phyloP scores from a whole-genome alignment of 2,113 vertebrate species.

The Myodes glareolus region DNA sequence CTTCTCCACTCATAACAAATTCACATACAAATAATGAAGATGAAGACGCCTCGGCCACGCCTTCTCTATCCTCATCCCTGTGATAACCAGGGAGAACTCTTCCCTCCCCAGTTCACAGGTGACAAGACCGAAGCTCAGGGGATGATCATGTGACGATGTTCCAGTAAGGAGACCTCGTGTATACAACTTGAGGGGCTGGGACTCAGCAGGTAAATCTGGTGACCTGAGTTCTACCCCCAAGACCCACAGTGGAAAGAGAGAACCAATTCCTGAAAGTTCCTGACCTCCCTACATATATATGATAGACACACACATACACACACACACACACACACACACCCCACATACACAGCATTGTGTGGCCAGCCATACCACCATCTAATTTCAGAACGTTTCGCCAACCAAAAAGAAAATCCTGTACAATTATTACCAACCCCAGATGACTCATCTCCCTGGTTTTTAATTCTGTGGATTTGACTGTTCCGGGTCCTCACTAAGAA shows the following conservation, averaged over 20 bases:
- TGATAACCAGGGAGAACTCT: too few relatives aligned
- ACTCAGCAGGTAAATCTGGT: neutral
- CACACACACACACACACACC: neutral
- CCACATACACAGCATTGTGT: too few relatives aligned
- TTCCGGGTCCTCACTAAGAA: neutral
- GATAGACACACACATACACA: neutral
- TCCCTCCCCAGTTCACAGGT: neutral
- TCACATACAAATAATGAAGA: neutral
- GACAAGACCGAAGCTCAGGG: too few relatives aligned
- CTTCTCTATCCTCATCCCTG: neutral
- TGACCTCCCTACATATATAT: neutral
- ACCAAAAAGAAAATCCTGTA: neutral
- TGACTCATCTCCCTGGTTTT: neutral
- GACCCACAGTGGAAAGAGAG: neutral
- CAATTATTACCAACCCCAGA: neutral
- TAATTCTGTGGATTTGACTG: neutral
- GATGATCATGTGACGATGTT: accelerated
- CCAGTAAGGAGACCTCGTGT: neutral
- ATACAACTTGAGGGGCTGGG: neutral
- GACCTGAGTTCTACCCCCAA: neutral
- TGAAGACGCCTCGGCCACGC: neutral
- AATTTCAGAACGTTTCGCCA: neutral
- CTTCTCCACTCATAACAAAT: neutral
- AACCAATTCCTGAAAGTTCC: neutral
- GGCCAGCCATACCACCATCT: neutral